Base-by-base conservation (phyloP, 2,113 vertebrate species). In the Forbesichthys agassizii region DNA sequence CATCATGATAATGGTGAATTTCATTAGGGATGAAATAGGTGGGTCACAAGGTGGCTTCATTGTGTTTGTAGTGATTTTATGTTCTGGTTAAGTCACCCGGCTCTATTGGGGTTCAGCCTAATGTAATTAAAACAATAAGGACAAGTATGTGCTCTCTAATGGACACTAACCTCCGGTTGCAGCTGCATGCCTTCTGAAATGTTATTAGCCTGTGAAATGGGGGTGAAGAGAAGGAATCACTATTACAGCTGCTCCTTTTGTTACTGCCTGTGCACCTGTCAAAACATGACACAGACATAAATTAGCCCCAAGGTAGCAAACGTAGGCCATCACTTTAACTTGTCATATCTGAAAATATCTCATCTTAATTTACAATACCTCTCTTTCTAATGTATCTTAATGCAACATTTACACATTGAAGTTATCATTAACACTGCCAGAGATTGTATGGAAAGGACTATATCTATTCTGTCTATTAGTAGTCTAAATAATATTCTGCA, bases 111-210 rank as follows among this genome's bases (percentile, higher is more conserved):
- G 73, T 80, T 86, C 66, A 52, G 73, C 86, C 77, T 89, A 85
- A 90, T 89, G 88, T 84, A 86, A 91, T 91, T 91, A 90, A 89
- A 91, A 80, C 79, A 87, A 87, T 79, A 83, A 79, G 79, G 81
- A 88, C 81, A 68, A 80, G 85, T 60, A 75, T 81, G 76, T 72
- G 79, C 81, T 68, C 74, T 66, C 81, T 73, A 53, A 70, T 66
- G 85, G 81, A 83, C 84, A 88, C 87, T 89, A 89, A 90, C 88
- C 90, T 89, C 85, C 86, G 72, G 68, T 77, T 79, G 66, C 75
- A 71, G 80, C 82, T 78, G 75, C 77, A 83, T 72, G 79, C 77
- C 80, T 80, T 84, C 83, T 76, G 79, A 84, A 83, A 89, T 73
- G 78, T 79, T 86, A 85, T 87, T 78, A 81, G 79, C 78, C 46